Percentiles rank a stretch among this genome's conserved stretches.
These are phyloP conservation scores for Leiothrix lutea DNA, from an alignment of 2,113 vertebrate genomes.

Conservation along the genomic window DNA sequence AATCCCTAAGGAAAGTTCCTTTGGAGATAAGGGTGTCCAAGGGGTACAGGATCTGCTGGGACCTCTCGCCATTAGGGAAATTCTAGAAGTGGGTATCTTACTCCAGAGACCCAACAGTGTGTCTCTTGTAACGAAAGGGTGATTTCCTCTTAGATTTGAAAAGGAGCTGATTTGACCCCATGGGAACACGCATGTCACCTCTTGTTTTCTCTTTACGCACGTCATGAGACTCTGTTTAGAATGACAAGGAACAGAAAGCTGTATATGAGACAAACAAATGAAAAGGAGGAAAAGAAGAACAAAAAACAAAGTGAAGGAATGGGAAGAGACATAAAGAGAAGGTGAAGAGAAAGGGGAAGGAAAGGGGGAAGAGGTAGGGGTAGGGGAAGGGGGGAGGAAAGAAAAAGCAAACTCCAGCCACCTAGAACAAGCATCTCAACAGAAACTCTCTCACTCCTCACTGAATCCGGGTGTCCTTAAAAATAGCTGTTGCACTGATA, in stretches of 20 bases:
- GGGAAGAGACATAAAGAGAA: background rate
- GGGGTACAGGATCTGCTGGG: background rate
- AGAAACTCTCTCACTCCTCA: background rate
- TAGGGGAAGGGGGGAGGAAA: fast-evolving
- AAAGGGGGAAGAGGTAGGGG: background rate
- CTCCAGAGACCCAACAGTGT: background rate
- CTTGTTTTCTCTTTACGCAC: background rate
- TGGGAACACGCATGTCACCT: background rate
- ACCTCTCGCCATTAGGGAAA: background rate
- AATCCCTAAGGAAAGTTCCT: background rate
- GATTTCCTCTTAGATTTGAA: background rate
- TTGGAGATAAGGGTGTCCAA: background rate
- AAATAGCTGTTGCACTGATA: background rate
- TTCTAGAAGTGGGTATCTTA: background rate
- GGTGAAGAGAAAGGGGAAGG: background rate
- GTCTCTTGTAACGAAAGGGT: background rate
- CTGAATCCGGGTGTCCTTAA: background rate
- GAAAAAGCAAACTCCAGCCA: background rate
- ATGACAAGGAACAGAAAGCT: background rate
- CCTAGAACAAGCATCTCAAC: background rate
- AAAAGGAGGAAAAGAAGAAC: background rate
- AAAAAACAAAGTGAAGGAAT: background rate
- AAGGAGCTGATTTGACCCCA: background rate
- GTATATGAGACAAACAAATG: background rate
- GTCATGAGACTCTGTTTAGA: background rate